These are phyloP conservation scores for Penaeus japonicus DNA, from an alignment of 1,140 invertebrate species.

Conservation along the genomic window DNA sequence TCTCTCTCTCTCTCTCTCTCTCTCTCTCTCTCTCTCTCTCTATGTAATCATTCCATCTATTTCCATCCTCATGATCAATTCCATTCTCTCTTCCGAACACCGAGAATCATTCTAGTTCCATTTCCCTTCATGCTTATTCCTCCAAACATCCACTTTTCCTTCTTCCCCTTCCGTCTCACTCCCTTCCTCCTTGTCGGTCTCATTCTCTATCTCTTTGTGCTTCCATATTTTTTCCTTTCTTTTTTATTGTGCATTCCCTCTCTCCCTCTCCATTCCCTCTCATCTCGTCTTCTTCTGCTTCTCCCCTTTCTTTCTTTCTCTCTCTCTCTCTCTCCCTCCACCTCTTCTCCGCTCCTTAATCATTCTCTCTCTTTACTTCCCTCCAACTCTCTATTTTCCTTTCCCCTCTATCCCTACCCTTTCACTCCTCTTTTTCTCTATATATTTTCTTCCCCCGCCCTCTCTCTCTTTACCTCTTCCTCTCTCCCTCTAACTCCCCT, in stretches of 20 bases:
- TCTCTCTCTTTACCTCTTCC: too few species aligned
- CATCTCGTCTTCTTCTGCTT: background rate
- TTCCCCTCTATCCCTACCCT: background rate
- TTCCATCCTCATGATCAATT: too few species aligned
- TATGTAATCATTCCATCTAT: too few species aligned
- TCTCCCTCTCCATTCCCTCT: background rate
- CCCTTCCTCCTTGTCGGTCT: background rate
- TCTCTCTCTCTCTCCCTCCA: background rate
- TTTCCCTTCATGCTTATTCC: background rate
- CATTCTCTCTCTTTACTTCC: background rate
- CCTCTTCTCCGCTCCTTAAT: background rate
- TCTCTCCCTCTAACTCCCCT: background rate
- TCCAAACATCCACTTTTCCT: background rate
- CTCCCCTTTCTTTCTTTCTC: background rate
- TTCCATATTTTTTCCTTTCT: background rate
- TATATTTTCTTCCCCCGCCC: background rate
- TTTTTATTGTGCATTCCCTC: background rate
- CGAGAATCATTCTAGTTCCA: background rate
- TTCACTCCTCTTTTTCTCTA: background rate
- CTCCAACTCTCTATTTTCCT: background rate
- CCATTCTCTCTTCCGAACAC: too few species aligned
- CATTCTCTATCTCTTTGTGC: too few species aligned
- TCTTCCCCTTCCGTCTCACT: background rate
- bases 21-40: too few species aligned
- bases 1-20: too few species aligned